These are phyloP conservation scores for Gadus macrocephalus DNA, from an alignment of 2,113 vertebrate species.

Conservation along the genomic window DNA sequence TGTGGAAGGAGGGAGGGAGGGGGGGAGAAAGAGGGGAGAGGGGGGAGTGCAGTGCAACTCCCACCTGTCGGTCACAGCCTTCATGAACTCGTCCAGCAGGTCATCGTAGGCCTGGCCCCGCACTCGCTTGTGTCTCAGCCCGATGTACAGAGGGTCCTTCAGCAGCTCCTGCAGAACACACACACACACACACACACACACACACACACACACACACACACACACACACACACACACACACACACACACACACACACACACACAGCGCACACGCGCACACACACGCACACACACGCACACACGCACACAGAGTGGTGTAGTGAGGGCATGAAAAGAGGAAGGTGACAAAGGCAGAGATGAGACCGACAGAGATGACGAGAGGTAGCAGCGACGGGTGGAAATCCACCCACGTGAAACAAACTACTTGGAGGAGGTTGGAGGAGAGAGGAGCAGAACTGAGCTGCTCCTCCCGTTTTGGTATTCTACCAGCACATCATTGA, in stretches of 20 bases:
- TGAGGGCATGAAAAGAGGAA: no score
- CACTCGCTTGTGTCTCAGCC: slow-evolving; percentile 86
- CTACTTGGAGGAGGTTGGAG: no score
- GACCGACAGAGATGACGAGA: no score
- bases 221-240: slow-evolving; percentile 7
- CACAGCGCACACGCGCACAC: background rate
- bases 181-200: background rate
- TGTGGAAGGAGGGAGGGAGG: no score
- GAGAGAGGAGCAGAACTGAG: no score
- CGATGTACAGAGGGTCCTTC: slow-evolving; percentile 93
- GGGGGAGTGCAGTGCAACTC: background rate
- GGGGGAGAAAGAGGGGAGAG: no score
- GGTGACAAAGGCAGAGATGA: no score
- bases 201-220: slow-evolving; percentile 8
- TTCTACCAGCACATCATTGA: no score
- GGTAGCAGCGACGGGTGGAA: no score
- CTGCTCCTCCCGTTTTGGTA: no score
- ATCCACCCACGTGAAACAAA: no score
- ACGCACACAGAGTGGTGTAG: no score
- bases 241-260: slow-evolving; percentile 9
- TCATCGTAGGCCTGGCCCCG: slow-evolving; percentile 87
- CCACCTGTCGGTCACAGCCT: slow-evolving; percentile 90
- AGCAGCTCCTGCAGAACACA: slow-evolving; percentile 75
- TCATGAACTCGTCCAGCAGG: slow-evolving; percentile 96
- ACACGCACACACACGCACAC: slow-evolving; percentile 8